A percentile compares a stretch with the other conserved stretches of the same genome.
These are phyloP conservation scores for Parnassius mnemosyne DNA, from an alignment of 2,888 invertebrate genomes.

Conservation along the genomic window DNA sequence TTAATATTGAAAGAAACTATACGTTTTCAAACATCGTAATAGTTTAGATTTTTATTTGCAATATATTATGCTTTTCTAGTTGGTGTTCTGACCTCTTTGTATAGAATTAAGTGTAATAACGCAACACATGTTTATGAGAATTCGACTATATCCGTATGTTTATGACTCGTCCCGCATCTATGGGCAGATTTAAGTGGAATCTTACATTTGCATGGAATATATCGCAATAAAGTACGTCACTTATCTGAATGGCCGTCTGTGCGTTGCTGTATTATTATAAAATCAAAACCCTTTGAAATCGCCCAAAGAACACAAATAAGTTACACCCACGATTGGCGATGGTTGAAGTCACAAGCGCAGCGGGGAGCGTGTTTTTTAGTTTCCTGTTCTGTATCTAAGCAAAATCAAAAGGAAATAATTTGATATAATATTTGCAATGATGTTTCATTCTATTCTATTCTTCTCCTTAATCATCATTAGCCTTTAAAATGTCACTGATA, in stretches of 20 bases:
- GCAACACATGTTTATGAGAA: slow-evolving; percentile 15
- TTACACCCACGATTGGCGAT: slow-evolving; percentile 30
- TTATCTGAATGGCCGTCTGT: slow-evolving; percentile 46
- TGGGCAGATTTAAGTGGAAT: slow-evolving; percentile 24
- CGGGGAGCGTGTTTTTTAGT: background rate
- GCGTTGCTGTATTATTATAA: slow-evolving; percentile 50
- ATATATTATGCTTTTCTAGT: slow-evolving; percentile 3
- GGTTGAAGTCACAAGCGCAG: slow-evolving; percentile 10
- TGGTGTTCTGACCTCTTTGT: slow-evolving; percentile 10
- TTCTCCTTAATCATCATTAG: no score
- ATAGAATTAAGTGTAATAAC: slow-evolving; percentile 5
- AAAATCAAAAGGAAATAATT: no score
- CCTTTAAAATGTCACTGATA: no score
- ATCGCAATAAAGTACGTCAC: slow-evolving; percentile 46
- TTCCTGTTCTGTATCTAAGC: no score
- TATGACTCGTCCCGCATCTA: slow-evolving; percentile 6
- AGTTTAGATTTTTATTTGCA: background rate
- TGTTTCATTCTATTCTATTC: no score
- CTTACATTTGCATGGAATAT: slow-evolving; percentile 38
- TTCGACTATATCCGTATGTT: slow-evolving; percentile 12
- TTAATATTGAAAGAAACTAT: no score
- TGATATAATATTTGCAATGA: no score
- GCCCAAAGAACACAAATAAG: slow-evolving; percentile 55
- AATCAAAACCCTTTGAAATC: slow-evolving; percentile 67
- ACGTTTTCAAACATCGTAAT: no score